Evolutionary conservation across 2,797 vertebrate genomes (phyloP).

Genomic region (Protosalanx chinensis): DNA sequence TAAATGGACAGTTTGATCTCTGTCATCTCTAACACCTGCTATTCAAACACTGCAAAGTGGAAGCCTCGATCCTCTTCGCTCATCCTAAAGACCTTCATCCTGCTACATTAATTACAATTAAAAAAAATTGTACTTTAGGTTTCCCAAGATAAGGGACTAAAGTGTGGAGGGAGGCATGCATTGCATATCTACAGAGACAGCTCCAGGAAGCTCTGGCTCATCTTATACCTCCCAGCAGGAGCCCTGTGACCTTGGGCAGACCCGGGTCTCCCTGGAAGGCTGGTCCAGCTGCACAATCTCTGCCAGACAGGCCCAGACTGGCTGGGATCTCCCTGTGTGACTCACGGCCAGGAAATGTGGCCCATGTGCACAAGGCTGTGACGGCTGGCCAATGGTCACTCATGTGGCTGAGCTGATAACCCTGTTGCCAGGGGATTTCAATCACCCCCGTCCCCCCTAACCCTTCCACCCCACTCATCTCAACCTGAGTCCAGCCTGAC

Average conservation of each 20-base stretch:
- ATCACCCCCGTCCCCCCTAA: conserved; percentile 1
- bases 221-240: conserved; percentile 3
- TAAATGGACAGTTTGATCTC: neutral
- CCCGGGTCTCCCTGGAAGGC: neutral
- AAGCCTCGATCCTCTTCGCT: conserved; percentile 1
- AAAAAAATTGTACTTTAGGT: conserved; percentile 3
- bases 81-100: neutral
- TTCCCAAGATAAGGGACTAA: neutral
- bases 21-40: neutral
- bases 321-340: neutral
- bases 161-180: neutral
- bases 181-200: conserved; percentile 1
- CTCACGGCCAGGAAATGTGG: conserved; percentile 8
- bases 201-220: neutral
- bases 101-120: conserved; percentile 15
- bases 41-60: conserved; percentile 3
- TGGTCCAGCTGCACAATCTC: neutral
- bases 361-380: neutral
- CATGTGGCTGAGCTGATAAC: conserved; percentile 35
- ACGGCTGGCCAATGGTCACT: neutral
- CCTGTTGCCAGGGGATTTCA: conserved; percentile 15
- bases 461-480: too few species aligned
- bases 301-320: neutral
- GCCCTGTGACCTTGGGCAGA: conserved; percentile 11
- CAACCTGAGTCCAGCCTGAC: conserved; percentile 24